Base-by-base conservation (phyloP, 2,888 invertebrate species). In the Hirtodrosophila histrioides region DNA sequence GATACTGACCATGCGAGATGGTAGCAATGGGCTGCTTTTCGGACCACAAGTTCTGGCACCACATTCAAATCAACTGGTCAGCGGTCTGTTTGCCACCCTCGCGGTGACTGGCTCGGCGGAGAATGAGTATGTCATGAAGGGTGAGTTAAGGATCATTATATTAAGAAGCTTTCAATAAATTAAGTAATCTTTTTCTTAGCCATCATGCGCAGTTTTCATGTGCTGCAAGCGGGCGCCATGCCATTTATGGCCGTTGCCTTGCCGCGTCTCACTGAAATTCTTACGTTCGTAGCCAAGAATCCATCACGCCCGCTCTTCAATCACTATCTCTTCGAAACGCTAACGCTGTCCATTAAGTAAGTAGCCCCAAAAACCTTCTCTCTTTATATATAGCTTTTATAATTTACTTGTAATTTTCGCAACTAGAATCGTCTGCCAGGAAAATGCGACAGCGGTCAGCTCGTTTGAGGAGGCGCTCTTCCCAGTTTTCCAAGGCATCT, bases 101-200 rank as follows among this genome's bases (percentile, higher is more conserved):
- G 94, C 94, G 6, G 92, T 94, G 71, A 94, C 94, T 0, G 95
- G 95, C 3, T 96, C 97, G 0, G 94, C 95, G 75, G 98, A 99
- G 92, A 99, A 99, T 91, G 99, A 99, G 91, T 99, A 99, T 90
- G 94, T 97, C 6, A 99, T 99, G 98, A 99, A 98, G 93, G 90
- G 91, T 91, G 58, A 60, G 75, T 62, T 23, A 9, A 43, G 6
- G 2, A 27, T 17, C 9, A 31, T 27, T 5, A 17, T 17, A 24
- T 23, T 1, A 17, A 17, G 17, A 17, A 17, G 17, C 17, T 17
- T 17, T 1, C 17, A 17, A 17, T 0, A 2, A 9, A 24, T 11
- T n/a, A 0, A 3, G 0, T 37, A 23, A 44, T 6, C 8, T 1
- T 1, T 12, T 33, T 11, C 6, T 27, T 63, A 91, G 98, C 98